Evolutionary conservation across 2,888 invertebrate genomes (phyloP).

Genomic region (Drosophila neonasuta): DNA sequence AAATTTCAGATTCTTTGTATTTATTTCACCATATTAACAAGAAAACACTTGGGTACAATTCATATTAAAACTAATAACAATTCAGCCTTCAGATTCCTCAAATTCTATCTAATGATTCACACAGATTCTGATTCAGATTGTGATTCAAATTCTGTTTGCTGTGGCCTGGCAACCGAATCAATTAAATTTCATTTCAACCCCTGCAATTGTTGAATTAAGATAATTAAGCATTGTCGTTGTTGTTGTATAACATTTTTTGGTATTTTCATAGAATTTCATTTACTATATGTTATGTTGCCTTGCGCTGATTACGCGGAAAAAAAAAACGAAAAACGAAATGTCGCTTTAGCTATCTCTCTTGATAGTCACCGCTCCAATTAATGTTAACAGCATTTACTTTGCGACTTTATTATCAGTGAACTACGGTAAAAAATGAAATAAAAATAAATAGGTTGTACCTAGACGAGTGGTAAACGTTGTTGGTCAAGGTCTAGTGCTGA

Average conservation of each 20-base stretch:
- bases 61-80: no score
- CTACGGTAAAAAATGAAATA: not conserved
- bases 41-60: no score
- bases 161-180: conserved; percentile 21
- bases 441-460: conserved; percentile 3
- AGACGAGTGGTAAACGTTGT: conserved; percentile 24
- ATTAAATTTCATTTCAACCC: conserved; percentile 6
- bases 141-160: not conserved
- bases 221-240: conserved; percentile 1
- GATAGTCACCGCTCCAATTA: conserved; percentile 16
- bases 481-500: conserved; percentile 38
- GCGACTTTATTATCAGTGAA: conserved; percentile 7
- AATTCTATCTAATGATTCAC: no score
- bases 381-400: conserved; percentile 29
- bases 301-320: conserved; percentile 14
- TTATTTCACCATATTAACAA: not conserved
- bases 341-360: conserved; percentile 7
- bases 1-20: conserved; percentile 9
- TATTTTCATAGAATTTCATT: conserved; percentile 19
- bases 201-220: conserved; percentile 10
- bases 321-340: not conserved
- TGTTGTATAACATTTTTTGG: conserved; percentile 1
- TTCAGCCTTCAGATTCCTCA: no score
- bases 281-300: conserved; percentile 14
- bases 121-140: no score